A percentile compares a stretch with the other conserved stretches of the same genome.
These are phyloP conservation scores for Listrodromus nycthemerus DNA, from an alignment of 2,888 invertebrate species.

Conservation along the genomic window DNA sequence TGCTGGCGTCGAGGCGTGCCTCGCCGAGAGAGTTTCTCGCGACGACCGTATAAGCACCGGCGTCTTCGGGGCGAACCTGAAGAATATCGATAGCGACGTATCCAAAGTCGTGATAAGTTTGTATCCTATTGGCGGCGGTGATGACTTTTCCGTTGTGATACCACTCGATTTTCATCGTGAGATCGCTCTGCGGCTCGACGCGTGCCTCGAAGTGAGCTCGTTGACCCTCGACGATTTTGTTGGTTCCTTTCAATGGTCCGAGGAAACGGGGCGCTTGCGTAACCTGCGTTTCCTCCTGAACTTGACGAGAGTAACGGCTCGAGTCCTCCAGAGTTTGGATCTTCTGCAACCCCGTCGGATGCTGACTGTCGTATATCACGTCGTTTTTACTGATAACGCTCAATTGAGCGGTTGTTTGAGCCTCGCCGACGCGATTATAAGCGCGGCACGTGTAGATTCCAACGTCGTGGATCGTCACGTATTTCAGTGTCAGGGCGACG, in stretches of 20 bases:
- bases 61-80: conserved; percentile 96
- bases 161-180: conserved; percentile 97
- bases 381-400: conserved; percentile 94
- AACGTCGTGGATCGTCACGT: conserved; percentile 95
- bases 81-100: conserved; percentile 98
- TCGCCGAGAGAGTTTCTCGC: conserved; percentile 96
- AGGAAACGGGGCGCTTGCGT: conserved; percentile 94
- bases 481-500: conserved; percentile 96
- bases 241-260: conserved; percentile 96
- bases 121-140: conserved; percentile 95
- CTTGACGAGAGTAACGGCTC: conserved; percentile 88
- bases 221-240: conserved; percentile 96
- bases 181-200: conserved; percentile 97
- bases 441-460: conserved; percentile 96
- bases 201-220: conserved; percentile 97
- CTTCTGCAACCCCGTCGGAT: conserved; percentile 96
- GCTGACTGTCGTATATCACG: conserved; percentile 95
- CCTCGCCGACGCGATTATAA: conserved; percentile 94
- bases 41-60: conserved; percentile 96
- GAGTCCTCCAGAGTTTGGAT: conserved; percentile 95
- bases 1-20: conserved; percentile 92
- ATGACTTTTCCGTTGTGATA: conserved; percentile 97
- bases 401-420: conserved; percentile 92
- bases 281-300: conserved; percentile 90
- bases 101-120: conserved; percentile 98